Base-by-base conservation (phyloP, 2,888 invertebrate genomes). In the Lamellibrachia columna region DNA sequence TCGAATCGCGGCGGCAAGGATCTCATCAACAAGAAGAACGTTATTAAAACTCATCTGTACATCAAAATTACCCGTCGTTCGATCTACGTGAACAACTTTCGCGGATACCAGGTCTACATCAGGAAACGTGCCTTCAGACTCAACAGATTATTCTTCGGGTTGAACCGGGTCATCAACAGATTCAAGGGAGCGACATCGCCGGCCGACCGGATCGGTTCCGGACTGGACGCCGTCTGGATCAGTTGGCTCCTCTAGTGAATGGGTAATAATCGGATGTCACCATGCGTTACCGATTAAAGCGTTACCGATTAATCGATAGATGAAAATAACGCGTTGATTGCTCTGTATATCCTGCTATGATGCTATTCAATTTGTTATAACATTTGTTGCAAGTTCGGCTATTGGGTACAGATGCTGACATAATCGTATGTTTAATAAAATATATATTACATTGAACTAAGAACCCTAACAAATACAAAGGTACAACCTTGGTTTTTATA, bases 61-160 rank as follows among this genome's bases (percentile, higher is more conserved):
- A 75, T 75, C 15, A 75, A 6, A 75, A 75, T 75, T 75, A 75
- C n/a, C 75, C 75, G 75, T 15, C 75, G 75, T 11, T 75, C 75
- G 75, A 75, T 75, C 75, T 75, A 75, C 75, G 75, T 75, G 22
- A 75, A 75, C 75, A 75, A 75, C 75, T 75, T 75, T n/a, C 15
- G 22, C 22, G 75, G 75, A n/a, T 75, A 75, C 22, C 22, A 75
- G 75, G 75, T 22, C 15, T 22, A 11, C 22, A 22, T 75, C 6
- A 75, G 6, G 75, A 75, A 22, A 75, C 75, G 75, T 6, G 75
- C 22, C 22, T 75, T 75, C 75, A 22, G 75, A 22, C 75, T 75
- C 22, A 75, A 22, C 6, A 75, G 6, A 6, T 2, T 75, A n/a
- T 75, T 1, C 75, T 75, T 75, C 75, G 75, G 75, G 15, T n/a